phyloP scores from a whole-genome alignment of 2,888 invertebrate genomes.

The Coremacera marginata region DNA sequence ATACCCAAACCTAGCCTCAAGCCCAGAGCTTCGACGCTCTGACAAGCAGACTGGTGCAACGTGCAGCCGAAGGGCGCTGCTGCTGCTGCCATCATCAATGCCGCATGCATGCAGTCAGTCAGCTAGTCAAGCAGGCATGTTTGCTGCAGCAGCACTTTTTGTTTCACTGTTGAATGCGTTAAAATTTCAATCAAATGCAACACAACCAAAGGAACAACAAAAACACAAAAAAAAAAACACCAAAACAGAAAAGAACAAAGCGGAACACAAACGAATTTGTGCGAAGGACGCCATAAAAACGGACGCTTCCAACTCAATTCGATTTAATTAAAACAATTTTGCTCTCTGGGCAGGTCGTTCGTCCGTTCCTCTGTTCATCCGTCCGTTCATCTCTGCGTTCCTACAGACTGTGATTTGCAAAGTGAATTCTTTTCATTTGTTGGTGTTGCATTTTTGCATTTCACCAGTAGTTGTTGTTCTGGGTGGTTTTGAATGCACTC shows the following conservation, averaged over 20 bases:
- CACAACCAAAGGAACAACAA: constrained; percentile 39
- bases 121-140: neutral
- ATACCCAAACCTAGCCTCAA: neutral
- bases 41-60: constrained; percentile 4
- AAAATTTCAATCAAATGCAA: constrained; percentile 43
- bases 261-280: constrained; percentile 21
- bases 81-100: constrained; percentile 6
- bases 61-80: constrained; percentile 2
- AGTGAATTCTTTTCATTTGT: constrained; percentile 14
- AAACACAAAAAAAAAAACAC: constrained; percentile 37
- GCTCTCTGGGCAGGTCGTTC: constrained; percentile 44
- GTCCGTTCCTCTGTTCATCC: neutral
- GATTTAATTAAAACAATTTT: constrained; percentile 54
- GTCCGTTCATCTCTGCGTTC: constrained; percentile 7
- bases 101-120: constrained; percentile 16
- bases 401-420: constrained; percentile 28
- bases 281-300: constrained; percentile 29
- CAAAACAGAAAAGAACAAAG: neutral
- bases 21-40: neutral
- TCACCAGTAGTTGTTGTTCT: constrained; percentile 2
- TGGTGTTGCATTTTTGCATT: constrained; percentile 20
- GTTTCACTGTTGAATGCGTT: constrained; percentile 25
- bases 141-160: neutral
- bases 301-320: constrained; percentile 50
- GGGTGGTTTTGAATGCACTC: neutral